Evolutionary conservation across 2,113 vertebrate genomes (phyloP).

Genomic region (Caretta caretta): DNA sequence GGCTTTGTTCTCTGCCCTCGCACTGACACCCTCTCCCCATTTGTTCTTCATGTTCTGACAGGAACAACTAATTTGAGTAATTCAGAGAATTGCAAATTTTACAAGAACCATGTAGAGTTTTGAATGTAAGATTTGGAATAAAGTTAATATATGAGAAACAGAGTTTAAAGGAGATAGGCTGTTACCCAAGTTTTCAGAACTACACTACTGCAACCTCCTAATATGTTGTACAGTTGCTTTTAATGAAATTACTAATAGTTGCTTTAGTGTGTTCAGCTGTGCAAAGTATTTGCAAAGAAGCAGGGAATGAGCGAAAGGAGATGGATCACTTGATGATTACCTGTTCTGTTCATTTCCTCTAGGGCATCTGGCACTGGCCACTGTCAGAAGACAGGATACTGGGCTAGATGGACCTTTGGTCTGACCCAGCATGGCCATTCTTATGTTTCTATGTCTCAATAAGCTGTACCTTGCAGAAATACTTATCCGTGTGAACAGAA

Average conservation of each 20-base stretch:
- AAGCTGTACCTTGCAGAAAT: neutral
- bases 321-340: no score
- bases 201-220: neutral
- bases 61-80: slow-evolving; percentile 34
- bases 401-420: no score
- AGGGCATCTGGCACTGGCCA: no score
- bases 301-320: no score
- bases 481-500: neutral
- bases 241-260: neutral
- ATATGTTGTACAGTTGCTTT: neutral
- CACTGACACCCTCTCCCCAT: neutral
- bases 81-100: neutral
- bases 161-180: neutral
- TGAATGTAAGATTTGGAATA: slow-evolving; percentile 13
- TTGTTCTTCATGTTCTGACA: neutral
- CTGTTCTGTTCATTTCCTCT: no score
- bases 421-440: no score
- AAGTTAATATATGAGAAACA: slow-evolving; percentile 21
- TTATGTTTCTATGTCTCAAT: no score
- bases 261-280: neutral
- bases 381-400: no score
- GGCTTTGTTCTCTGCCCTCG: neutral
- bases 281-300: neutral
- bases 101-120: neutral
- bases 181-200: neutral